Percentiles rank a stretch among this genome's conserved stretches.
phyloP scores from a whole-genome alignment of 1,140 invertebrate genomes.

The Gonioctena quinquepunctata region DNA sequence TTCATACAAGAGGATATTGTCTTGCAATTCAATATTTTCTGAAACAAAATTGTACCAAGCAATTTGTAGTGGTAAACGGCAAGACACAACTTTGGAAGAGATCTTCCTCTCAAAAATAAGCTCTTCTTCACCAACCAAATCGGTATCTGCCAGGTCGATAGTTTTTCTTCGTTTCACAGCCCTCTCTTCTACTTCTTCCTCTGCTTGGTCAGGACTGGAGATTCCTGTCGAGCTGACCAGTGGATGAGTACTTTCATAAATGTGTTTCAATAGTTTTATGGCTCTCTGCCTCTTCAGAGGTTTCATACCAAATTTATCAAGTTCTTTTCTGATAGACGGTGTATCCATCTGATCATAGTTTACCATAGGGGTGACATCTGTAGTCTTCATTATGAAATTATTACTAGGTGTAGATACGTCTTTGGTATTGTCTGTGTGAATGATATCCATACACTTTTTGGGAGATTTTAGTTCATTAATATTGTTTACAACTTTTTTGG shows the following conservation, averaged over 20 bases:
- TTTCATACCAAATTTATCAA: constrained; percentile 64
- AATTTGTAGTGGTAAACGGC: constrained; percentile 61
- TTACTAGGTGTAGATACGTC: constrained; percentile 16
- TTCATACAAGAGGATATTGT: constrained; percentile 61
- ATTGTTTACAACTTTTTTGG: too few species aligned
- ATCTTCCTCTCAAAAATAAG: constrained; percentile 50
- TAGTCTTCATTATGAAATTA: constrained; percentile 56
- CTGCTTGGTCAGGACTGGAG: constrained; percentile 1
- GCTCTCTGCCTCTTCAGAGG: constrained; percentile 59
- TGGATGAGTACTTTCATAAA: constrained; percentile 54
- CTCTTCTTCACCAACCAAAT: constrained; percentile 46
- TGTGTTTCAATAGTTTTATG: constrained; percentile 46
- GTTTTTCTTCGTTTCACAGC: constrained; percentile 23
- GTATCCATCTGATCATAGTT: constrained; percentile 60
- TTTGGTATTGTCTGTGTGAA: not conserved
- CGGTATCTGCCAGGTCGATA: not conserved
- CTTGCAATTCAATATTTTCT: constrained; percentile 53
- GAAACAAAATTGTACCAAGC: constrained; percentile 62
- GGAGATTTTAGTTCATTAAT: not conserved
- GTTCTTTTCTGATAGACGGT: constrained; percentile 58
- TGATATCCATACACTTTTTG: not conserved
- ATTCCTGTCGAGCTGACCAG: constrained; percentile 20
- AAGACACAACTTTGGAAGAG: constrained; percentile 47
- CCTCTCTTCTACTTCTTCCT: constrained; percentile 16
- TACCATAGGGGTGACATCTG: constrained; percentile 60